phyloP scores from a whole-genome alignment of 2,888 invertebrate species.

The Schizaphis graminum region DNA sequence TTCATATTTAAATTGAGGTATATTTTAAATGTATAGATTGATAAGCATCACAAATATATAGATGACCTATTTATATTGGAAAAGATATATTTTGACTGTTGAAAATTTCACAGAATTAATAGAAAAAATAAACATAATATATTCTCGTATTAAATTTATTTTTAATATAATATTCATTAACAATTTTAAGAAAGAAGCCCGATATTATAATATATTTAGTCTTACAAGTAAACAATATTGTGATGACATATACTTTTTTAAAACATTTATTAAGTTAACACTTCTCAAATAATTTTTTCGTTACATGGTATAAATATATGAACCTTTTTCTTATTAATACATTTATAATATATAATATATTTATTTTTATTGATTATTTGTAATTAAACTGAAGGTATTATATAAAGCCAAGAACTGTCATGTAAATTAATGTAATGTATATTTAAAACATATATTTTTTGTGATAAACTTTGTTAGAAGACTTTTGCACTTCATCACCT shows the following conservation, averaged over 20 bases:
- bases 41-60: background rate
- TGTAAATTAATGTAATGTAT: conserved; percentile 29
- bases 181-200: background rate
- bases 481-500: conserved; percentile 34
- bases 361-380: conserved; percentile 23
- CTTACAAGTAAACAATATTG: background rate
- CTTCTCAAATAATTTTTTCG: background rate
- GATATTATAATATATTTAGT: background rate
- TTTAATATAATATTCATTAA: background rate
- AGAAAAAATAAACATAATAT: background rate
- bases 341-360: background rate
- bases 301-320: background rate
- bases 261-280: background rate
- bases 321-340: background rate
- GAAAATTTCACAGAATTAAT: background rate
- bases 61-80: background rate
- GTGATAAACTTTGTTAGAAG: conserved; percentile 42
- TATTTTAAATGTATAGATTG: background rate
- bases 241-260: background rate
- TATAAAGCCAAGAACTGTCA: conserved; percentile 16
- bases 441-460: conserved; percentile 44
- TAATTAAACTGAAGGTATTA: conserved; percentile 32
- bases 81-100: background rate
- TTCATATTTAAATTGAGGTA: background rate
- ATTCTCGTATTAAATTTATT: background rate